Evolutionary conservation across 2,888 invertebrate species (phyloP).

Genomic region (Meteorus cinctellus): DNA sequence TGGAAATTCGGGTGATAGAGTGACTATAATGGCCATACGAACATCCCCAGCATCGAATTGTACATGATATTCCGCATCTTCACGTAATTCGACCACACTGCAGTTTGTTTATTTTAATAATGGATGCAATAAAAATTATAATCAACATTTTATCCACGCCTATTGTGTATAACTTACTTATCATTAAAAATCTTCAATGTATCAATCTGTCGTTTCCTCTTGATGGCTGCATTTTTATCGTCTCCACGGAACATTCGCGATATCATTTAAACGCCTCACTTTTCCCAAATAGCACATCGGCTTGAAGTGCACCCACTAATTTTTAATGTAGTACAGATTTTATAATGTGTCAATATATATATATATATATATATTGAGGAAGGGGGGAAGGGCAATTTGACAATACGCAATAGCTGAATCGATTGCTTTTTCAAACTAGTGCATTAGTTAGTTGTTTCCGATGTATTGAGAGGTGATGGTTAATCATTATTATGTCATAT

Average conservation of each 20-base stretch:
- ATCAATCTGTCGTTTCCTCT: constrained; percentile 84
- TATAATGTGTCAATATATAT: too few relatives aligned
- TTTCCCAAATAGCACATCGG: constrained; percentile 69
- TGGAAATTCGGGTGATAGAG: constrained; percentile 83
- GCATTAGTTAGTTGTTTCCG: too few relatives aligned
- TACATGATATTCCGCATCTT: constrained; percentile 83
- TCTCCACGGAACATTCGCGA: constrained; percentile 73
- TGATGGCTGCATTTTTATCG: constrained; percentile 71
- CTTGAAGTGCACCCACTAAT: constrained; percentile 46
- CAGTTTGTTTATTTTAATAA: constrained; percentile 21
- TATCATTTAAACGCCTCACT: constrained; percentile 71
- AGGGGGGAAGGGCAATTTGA: too few relatives aligned
- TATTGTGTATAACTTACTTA: constrained; percentile 76
- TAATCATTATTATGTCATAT: too few relatives aligned
- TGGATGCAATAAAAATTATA: constrained; percentile 21
- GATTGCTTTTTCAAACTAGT: too few relatives aligned
- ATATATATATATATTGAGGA: too few relatives aligned
- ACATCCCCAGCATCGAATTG: constrained; percentile 80
- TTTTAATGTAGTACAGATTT: too few relatives aligned
- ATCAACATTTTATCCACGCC: constrained; percentile 42
- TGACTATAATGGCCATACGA: constrained; percentile 80
- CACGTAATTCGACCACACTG: constrained; percentile 82
- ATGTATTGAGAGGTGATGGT: too few relatives aligned
- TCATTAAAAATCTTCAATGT: constrained; percentile 89
- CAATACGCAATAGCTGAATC: too few relatives aligned